These are phyloP conservation scores for Pluvianellus socialis DNA, from an alignment of 2,113 vertebrate genomes.

Conservation along the genomic window DNA sequence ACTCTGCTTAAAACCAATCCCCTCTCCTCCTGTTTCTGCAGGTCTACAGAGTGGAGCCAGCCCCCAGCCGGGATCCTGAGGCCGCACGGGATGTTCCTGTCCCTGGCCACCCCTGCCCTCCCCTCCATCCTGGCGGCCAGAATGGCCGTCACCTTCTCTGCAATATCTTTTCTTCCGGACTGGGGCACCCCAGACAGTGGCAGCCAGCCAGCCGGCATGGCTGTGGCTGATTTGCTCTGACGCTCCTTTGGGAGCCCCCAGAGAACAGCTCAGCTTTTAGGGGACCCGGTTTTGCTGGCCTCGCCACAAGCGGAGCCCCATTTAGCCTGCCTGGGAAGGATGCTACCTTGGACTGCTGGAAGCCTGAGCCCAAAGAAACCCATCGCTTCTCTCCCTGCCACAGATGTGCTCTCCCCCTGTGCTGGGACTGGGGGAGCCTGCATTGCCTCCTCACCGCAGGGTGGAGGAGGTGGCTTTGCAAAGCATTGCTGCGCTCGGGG, in stretches of 20 bases:
- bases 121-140: not conserved
- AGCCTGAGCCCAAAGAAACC: slow-evolving; percentile 27
- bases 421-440: not conserved
- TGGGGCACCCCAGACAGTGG: not conserved
- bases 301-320: not conserved
- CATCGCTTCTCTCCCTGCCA: not conserved
- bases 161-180: slow-evolving; percentile 42
- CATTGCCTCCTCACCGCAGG: not conserved
- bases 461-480: not conserved
- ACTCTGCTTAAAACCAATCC: not conserved
- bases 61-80: slow-evolving; percentile 47
- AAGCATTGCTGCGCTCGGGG: not conserved
- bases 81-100: not conserved
- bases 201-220: not conserved
- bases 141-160: not conserved
- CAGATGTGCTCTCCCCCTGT: not conserved
- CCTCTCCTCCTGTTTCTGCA: not conserved
- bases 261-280: not conserved
- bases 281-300: not conserved
- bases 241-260: not conserved
- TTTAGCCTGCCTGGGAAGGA: not conserved
- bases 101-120: not conserved
- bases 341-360: not conserved
- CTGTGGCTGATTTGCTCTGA: not conserved
- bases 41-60: slow-evolving; percentile 33